Evolutionary conservation across 2,113 vertebrate genomes (phyloP), one percentile per base, ranked within the genome.

Genomic region (Ailurus styani): DNA sequence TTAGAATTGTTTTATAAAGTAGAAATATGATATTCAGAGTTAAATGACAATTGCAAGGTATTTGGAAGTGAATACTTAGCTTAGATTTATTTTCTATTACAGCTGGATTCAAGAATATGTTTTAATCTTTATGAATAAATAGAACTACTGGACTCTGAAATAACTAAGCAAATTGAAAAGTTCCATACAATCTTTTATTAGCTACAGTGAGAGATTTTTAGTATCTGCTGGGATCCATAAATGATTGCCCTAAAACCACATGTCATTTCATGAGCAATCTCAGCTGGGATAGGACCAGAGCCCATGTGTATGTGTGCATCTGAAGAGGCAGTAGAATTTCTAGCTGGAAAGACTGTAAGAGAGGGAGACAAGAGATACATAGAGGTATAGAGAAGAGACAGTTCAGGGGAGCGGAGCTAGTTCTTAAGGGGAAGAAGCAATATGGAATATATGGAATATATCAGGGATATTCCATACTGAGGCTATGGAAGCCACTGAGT

Each of bases 71-170:
- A 96, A 29, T 83, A n/a, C 73, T 90, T 86, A 37, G 54, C 70
- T 89, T 94, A 64, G 54, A 81, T 86, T 73, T 93, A 83, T 75
- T 93, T 96, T 54, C 62, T 34, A 62, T 96, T 81, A 90, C 5
- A 90, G 2, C 54, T 94, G 85, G 60, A 90, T 79, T 86, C 31
- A 73, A 86, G 27, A 87, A 72, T 77, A 79, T 79, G 37, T 73
- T 96, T 73, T 91, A 81, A 81, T 64, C 23, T 91, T 54, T 29
- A 25, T 45, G 54, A 90, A 42, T 94, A 94, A 70, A 91, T 66
- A 79, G 45, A 89, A 84, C 42, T 64, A 84, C 18, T 85, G 50
- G 5, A 89, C n/a, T 72, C 18, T 77, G 75, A 83, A 92, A 92
- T 52, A 54, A 95, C 70, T 47, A 72, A 85, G 45, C 14, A 85